Conservation (phyloP, 2,888 invertebrate genomes). For the Drosophila villosipedis region DNA sequence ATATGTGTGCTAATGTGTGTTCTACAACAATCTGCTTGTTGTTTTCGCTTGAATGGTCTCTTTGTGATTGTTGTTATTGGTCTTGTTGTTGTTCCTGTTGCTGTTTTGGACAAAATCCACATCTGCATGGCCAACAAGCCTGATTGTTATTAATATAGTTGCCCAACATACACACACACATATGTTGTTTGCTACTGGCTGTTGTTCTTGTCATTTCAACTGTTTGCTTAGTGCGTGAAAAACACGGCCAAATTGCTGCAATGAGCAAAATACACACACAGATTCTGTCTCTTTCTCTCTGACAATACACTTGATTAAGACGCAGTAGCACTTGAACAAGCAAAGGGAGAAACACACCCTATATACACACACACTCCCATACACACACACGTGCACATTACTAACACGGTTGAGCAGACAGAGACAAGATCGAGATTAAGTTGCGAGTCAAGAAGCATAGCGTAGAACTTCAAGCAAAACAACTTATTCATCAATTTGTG, state of each 20-base stretch:
- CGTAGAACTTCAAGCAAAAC: constrained; percentile 47
- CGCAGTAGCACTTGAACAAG: constrained; percentile 29
- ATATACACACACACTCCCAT: constrained; percentile 1
- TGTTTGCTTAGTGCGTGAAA: constrained; percentile 64
- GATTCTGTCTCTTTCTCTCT: neutral
- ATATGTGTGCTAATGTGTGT: constrained; percentile 63
- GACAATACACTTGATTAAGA: constrained; percentile 64
- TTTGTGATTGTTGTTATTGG: constrained; percentile 45
- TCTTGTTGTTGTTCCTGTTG: constrained; percentile 24
- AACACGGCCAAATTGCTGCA: constrained; percentile 65
- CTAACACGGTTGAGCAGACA: constrained; percentile 43
- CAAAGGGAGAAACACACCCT: constrained; percentile 24
- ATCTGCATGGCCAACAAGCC: constrained; percentile 64
- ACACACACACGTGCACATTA: neutral
- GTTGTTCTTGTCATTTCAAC: constrained; percentile 52
- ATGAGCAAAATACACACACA: constrained; percentile 48
- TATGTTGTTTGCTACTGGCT: constrained; percentile 13
- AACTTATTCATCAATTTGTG: constrained; percentile 73
- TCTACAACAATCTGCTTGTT: constrained; percentile 49
- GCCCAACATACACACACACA: constrained; percentile 31
- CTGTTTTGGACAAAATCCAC: constrained; percentile 56
- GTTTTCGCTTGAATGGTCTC: constrained; percentile 61
- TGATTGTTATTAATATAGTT: constrained; percentile 74
- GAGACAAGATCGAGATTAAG: constrained; percentile 65
- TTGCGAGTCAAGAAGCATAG: constrained; percentile 55